Conservation (phyloP, 2,888 invertebrate species). For the Eupeodes latifasciatus region DNA sequence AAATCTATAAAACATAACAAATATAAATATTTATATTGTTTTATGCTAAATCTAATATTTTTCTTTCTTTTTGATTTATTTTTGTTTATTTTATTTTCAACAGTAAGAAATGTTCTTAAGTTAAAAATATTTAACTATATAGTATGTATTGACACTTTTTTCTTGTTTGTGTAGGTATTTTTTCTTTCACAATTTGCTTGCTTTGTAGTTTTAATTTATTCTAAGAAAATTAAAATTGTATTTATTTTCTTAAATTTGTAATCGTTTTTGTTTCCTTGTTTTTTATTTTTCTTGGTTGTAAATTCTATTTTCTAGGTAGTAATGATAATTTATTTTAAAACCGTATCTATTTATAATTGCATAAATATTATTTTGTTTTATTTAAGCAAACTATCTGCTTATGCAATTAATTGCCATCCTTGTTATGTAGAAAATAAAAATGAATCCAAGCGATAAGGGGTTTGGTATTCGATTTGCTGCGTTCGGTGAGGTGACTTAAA, state of each 20-base stretch:
- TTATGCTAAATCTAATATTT: conserved; percentile 31
- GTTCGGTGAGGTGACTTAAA: conserved; percentile 71
- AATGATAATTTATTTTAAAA: conserved; percentile 69
- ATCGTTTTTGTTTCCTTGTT: background rate
- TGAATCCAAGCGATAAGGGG: conserved; percentile 27
- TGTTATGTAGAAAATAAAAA: conserved; percentile 40
- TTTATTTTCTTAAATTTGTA: conserved; percentile 10
- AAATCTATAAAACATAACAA: conserved; percentile 25
- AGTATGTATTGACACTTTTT: conserved; percentile 49
- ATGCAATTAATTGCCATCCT: conserved; percentile 53
- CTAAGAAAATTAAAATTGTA: conserved; percentile 42
- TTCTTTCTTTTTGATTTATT: conserved; percentile 20
- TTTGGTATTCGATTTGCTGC: conserved; percentile 62
- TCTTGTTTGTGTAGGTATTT: conserved; percentile 35
- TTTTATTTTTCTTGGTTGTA: conserved; percentile 24
- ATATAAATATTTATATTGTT: background rate
- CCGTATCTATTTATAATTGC: conserved; percentile 69
- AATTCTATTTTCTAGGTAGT: conserved; percentile 64
- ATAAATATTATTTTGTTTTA: conserved; percentile 28
- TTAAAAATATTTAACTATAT: conserved; percentile 14
- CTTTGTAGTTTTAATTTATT: conserved; percentile 22
- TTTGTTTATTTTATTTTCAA: conserved; percentile 30
- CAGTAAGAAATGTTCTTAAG: conserved; percentile 52
- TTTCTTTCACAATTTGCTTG: conserved; percentile 43
- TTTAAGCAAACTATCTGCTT: conserved; percentile 73